phyloP scores from a whole-genome alignment of 2,113 vertebrate genomes.

The Rhynchomys soricoides region DNA sequence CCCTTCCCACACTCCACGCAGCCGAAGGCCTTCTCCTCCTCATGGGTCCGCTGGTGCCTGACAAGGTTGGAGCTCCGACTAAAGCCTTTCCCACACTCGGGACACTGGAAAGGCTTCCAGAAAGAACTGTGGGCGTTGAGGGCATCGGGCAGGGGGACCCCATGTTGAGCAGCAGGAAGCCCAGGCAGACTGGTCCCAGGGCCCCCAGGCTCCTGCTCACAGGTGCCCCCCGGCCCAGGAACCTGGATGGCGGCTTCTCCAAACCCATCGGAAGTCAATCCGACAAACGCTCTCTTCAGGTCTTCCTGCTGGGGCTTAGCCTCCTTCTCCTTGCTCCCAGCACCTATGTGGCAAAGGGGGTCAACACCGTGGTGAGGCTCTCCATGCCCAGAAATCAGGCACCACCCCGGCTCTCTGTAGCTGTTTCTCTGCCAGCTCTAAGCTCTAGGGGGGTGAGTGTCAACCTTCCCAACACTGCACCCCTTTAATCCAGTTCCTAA shows the following conservation, averaged over 20 bases:
- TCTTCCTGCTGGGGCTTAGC: constrained; percentile 64
- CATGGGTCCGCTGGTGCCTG: constrained; percentile 67
- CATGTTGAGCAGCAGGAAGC: constrained; percentile 22
- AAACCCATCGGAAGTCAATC: constrained; percentile 54
- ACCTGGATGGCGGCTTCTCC: constrained; percentile 53
- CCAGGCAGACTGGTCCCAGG: background rate
- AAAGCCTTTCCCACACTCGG: constrained; percentile 77
- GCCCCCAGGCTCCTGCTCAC: constrained; percentile 61
- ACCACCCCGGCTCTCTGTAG: background rate
- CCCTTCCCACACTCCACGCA: constrained; percentile 61
- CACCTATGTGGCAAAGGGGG: constrained; percentile 62
- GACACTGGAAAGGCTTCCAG: constrained; percentile 76
- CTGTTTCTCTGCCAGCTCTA: background rate
- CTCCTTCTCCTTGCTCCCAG: constrained; percentile 73
- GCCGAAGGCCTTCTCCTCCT: constrained; percentile 48
- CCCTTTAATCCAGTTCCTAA: background rate
- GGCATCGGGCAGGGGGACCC: background rate
- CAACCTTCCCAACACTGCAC: background rate
- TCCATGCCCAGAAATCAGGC: background rate
- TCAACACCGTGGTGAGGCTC: background rate
- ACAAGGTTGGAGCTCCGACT: constrained; percentile 73
- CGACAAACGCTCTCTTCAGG: constrained; percentile 56
- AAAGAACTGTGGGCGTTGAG: constrained; percentile 63
- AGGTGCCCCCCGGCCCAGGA: constrained; percentile 45
- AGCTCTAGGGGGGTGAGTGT: background rate